Evolutionary conservation across 2,113 vertebrate species (phyloP).

Genomic region (Albula glossodonta): DNA sequence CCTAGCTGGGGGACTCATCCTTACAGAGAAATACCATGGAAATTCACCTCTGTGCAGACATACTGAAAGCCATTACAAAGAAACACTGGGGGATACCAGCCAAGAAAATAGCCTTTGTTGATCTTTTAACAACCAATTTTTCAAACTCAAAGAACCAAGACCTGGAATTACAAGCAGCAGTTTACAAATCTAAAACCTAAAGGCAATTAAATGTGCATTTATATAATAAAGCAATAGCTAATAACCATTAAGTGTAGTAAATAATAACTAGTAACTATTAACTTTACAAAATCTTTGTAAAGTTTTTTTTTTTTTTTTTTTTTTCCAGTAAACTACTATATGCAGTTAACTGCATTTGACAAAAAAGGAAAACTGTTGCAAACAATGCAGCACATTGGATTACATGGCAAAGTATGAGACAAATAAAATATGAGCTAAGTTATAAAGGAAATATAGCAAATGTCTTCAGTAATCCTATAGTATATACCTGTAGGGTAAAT

Average conservation of each 20-base stretch:
- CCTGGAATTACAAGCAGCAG: not conserved
- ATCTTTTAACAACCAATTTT: not conserved
- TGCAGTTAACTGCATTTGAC: not conserved
- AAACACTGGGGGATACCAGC: not conserved
- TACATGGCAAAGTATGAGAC: not conserved
- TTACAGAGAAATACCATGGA: not conserved
- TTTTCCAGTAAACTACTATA: no score
- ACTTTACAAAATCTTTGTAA: no score
- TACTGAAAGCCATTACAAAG: not conserved
- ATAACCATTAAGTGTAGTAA: no score
- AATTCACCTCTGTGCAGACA: slow-evolving; percentile 17
- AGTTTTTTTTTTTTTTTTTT: no score
- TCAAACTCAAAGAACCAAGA: not conserved
- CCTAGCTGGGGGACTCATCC: not conserved
- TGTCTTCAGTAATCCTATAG: not conserved
- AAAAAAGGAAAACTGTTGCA: not conserved
- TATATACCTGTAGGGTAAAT: not conserved
- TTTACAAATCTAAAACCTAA: slow-evolving; percentile 10
- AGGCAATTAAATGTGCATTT: no score
- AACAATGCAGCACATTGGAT: not conserved
- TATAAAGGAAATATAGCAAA: not conserved
- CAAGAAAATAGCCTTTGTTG: not conserved
- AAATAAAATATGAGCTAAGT: not conserved
- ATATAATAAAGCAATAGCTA: no score
- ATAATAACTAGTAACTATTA: no score